phyloP scores from a whole-genome alignment of 2,797 vertebrate species.

The Acestrorhynchus altus region DNA sequence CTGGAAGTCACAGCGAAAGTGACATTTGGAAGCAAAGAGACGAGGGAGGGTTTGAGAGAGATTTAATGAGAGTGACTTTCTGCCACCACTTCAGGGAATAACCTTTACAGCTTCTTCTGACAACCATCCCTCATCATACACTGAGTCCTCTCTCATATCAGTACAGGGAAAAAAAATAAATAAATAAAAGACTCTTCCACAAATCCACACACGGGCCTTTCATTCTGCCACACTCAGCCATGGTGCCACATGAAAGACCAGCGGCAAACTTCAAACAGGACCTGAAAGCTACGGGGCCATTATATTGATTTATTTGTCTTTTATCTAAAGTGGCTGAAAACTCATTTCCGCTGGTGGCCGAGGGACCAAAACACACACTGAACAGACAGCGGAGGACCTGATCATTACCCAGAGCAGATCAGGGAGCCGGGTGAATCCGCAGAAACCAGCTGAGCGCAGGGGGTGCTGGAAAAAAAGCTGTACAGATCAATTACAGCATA shows the following conservation, averaged over 20 bases:
- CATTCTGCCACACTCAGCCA: slow-evolving; percentile 40
- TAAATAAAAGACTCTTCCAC: slow-evolving; percentile 14
- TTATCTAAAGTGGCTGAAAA: slow-evolving; percentile 54
- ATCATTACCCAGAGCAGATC: not conserved
- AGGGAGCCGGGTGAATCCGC: not conserved
- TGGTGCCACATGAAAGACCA: slow-evolving; percentile 45
- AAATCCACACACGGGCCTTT: slow-evolving; percentile 51
- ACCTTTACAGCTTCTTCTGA: slow-evolving; percentile 57
- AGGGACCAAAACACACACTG: slow-evolving; percentile 22
- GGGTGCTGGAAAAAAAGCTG: not conserved
- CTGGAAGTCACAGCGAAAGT: slow-evolving; percentile 27
- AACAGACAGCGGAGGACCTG: not conserved
- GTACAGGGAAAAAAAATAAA: not conserved
- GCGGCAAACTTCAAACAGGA: slow-evolving; percentile 48
- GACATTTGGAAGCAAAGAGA: slow-evolving; percentile 39
- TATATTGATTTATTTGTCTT: slow-evolving; percentile 56
- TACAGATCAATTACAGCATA: not conserved
- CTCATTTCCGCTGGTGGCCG: slow-evolving; percentile 36
- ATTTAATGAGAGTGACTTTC: slow-evolving; percentile 60
- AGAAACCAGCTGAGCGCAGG: not conserved
- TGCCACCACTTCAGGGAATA: slow-evolving; percentile 46
- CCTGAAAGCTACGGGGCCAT: slow-evolving; percentile 42
- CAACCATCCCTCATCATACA: slow-evolving; percentile 42
- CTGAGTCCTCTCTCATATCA: slow-evolving; percentile 23
- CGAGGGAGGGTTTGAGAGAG: slow-evolving; percentile 17